Conservation (phyloP, 2,797 vertebrate genomes). For the Steatocranus sp. region DNA sequence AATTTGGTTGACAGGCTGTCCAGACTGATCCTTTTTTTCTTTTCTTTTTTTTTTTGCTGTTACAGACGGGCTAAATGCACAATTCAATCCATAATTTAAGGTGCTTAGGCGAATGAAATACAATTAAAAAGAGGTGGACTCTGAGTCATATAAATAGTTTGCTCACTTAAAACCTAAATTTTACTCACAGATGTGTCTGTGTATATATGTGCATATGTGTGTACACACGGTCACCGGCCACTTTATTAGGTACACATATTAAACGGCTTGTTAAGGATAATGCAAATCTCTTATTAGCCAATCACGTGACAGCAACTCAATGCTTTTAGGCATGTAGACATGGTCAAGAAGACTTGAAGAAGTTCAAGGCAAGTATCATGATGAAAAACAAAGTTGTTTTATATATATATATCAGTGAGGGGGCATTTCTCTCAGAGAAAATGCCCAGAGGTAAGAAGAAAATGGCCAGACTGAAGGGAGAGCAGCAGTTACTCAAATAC, state of each 20-base stretch:
- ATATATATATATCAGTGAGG: not conserved
- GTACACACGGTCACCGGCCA: not conserved
- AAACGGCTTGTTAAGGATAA: not conserved
- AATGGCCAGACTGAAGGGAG: not conserved
- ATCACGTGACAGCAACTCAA: accelerated
- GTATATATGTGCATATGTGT: not conserved
- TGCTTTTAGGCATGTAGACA: not conserved
- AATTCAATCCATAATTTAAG: not conserved
- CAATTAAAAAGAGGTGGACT: not conserved
- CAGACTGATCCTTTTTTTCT: not conserved
- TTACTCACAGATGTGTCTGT: not conserved
- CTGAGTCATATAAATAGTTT: not conserved
- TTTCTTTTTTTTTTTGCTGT: not conserved
- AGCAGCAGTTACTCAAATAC: not conserved
- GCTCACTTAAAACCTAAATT: not conserved
- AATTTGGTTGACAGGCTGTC: not conserved
- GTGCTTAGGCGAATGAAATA: not conserved
- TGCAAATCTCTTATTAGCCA: not conserved
- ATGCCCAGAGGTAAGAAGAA: not conserved
- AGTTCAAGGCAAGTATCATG: not conserved
- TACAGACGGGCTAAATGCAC: not conserved
- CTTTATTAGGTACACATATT: not conserved
- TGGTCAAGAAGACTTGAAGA: not conserved
- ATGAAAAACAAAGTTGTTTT: not conserved
- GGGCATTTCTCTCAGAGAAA: not conserved